These are phyloP conservation scores for Labeo rohita DNA, from an alignment of 2,113 vertebrate genomes.

Conservation along the genomic window DNA sequence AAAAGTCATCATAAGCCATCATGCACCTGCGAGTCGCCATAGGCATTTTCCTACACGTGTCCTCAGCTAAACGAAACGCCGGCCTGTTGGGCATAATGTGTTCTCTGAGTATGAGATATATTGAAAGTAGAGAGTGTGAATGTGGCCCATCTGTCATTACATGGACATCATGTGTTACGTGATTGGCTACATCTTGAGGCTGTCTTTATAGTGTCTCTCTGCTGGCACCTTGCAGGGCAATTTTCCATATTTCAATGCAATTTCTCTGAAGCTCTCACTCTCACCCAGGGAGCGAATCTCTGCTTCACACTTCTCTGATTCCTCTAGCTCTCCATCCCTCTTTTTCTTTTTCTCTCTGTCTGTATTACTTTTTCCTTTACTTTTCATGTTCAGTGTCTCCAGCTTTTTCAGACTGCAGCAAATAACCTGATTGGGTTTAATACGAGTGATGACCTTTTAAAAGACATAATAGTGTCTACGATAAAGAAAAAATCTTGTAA, in stretches of 20 bases:
- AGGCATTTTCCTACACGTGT: neutral
- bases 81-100: neutral
- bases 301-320: constrained; percentile 21
- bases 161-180: constrained; percentile 36
- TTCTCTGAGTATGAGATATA: constrained; percentile 15
- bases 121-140: constrained; percentile 28
- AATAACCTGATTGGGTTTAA: neutral
- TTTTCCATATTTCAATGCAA: constrained; percentile 39
- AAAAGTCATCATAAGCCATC: neutral
- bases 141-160: constrained; percentile 41
- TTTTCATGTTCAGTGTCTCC: neutral
- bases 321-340: neutral
- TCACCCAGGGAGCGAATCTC: constrained; percentile 6
- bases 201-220: constrained; percentile 23
- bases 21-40: neutral
- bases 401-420: neutral
- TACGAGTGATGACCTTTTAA: neutral
- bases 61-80: neutral
- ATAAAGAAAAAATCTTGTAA: neutral
- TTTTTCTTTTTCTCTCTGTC: neutral
- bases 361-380: neutral
- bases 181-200: constrained; percentile 43
- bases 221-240: constrained; percentile 29
- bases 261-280: constrained; percentile 39
- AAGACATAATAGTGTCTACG: too few relatives aligned